Evolutionary conservation across 2,113 vertebrate species (phyloP), one percentile per base, ranked within the genome.

Genomic region (Ammodytes marinus): DNA sequence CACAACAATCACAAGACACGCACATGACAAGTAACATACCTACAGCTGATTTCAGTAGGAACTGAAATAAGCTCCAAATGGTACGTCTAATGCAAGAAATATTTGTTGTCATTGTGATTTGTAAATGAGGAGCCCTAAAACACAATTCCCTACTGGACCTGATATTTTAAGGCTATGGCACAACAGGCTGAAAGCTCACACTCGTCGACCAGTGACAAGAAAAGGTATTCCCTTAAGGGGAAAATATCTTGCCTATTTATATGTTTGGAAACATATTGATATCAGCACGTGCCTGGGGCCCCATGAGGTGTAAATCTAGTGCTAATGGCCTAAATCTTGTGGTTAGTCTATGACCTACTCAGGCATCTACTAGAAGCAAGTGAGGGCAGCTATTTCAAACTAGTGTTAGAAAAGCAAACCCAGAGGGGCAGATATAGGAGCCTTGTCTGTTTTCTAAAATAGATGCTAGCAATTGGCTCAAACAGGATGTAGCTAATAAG

Each of bases 211-310:
- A 43, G 43, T 50, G 72, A 37, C 47, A 58, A 35, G 19, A 70
- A 40, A 8, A 67, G 45, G 53, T 59, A 69, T 75, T 84, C 68
- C 58, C 75, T 19, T 3, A 4, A 40, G 66, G 80, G 71, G 74
- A 76, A 82, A 87, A 84, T 76, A 79, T 80, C 10, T 3, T 9
- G 19, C 17, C 84, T 88, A 89, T 86, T 89, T 86, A 77, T 88
- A 79, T 0, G 7, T n/a, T 11, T 59, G 50, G 54, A 77, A 69
- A 66, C 15, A 35, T 11, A 53, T 47, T 71, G 67, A 80, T 45
- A 58, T 37, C 4, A 63, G 43, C 90, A 87, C 47, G 52, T 86
- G 86, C 52, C 2, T 54, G 0, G 0, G 45, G 35, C 47, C 80
- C 80, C 76, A n/a, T n/a, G 68, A 0, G 8, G 39, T 80, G 46